Evolutionary conservation across 2,888 invertebrate genomes (phyloP).

Genomic region (Folsomia candida): DNA sequence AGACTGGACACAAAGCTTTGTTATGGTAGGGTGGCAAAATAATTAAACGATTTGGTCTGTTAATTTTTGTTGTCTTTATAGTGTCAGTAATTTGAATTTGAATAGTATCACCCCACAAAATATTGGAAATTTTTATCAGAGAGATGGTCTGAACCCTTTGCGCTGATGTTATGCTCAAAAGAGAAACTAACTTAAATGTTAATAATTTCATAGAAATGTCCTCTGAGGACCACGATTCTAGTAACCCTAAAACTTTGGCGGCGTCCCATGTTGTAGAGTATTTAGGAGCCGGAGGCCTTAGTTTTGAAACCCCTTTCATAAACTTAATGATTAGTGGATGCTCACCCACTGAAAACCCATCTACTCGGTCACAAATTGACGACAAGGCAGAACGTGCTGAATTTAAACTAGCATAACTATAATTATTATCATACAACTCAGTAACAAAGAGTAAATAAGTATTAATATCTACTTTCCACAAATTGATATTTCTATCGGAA

Average conservation of each 20-base stretch:
- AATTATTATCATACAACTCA: neutral
- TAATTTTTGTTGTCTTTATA: no score
- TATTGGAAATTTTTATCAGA: no score
- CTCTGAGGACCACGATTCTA: neutral
- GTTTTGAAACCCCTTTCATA: slow-evolving; percentile 17
- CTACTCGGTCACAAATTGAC: slow-evolving; percentile 2
- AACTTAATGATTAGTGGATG: slow-evolving; percentile 16
- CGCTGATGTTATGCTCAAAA: no score
- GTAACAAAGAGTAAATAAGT: slow-evolving; percentile 7
- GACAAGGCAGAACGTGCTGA: slow-evolving; percentile 17
- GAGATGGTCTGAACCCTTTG: no score
- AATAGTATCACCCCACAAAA: no score
- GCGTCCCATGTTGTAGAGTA: slow-evolving; percentile 16
- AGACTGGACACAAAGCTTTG: no score
- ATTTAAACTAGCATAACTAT: slow-evolving; percentile 18
- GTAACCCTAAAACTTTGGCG: neutral
- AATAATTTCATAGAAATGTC: neutral
- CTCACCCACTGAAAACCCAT: slow-evolving; percentile 8
- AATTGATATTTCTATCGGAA: neutral
- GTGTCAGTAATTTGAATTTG: no score
- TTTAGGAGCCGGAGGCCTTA: slow-evolving; percentile 13
- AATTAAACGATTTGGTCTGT: no score
- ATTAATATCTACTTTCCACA: neutral
- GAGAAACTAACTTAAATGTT: no score
- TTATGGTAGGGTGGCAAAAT: no score